Evolutionary conservation across 2,113 vertebrate genomes (phyloP).

Genomic region (Pangasianodon gigas): DNA sequence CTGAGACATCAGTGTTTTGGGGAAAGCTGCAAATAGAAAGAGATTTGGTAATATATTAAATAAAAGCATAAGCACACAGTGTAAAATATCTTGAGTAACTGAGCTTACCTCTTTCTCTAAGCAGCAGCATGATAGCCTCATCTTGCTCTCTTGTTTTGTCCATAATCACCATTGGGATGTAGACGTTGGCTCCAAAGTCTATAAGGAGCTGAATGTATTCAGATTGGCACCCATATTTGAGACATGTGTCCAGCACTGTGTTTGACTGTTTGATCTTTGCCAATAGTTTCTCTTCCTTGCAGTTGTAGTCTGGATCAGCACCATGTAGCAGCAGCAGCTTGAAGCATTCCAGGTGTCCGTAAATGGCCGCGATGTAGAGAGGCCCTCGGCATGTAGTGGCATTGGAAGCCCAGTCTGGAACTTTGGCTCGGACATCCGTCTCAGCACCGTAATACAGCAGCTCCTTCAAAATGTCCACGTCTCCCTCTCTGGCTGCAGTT

Average conservation of each 20-base stretch:
- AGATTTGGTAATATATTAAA: not conserved
- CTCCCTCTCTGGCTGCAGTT: constrained; percentile 83
- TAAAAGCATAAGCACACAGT: not conserved
- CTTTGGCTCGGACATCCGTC: constrained; percentile 74
- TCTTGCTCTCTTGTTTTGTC: constrained; percentile 70
- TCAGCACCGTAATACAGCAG: constrained; percentile 81
- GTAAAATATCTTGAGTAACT: not conserved
- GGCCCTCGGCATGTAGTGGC: constrained; percentile 83
- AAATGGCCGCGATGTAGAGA: constrained; percentile 86
- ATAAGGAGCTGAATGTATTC: constrained; percentile 86
- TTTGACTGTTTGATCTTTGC: constrained; percentile 72
- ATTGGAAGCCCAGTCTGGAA: constrained; percentile 81
- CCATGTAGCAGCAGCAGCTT: constrained; percentile 83
- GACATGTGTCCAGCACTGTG: constrained; percentile 78
- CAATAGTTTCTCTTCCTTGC: constrained; percentile 65
- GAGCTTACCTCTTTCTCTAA: constrained; percentile 84
- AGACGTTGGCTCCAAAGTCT: constrained; percentile 92
- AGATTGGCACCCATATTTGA: constrained; percentile 72
- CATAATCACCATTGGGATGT: constrained; percentile 76
- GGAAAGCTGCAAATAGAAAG: constrained; percentile 74
- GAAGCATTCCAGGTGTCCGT: constrained; percentile 91
- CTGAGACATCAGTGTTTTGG: constrained; percentile 89
- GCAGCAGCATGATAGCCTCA: constrained; percentile 81
- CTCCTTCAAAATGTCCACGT: constrained; percentile 74
- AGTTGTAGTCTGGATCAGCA: constrained; percentile 80